phyloP scores from a whole-genome alignment of 1,140 invertebrate species.

The Hesperophylax magnus region DNA sequence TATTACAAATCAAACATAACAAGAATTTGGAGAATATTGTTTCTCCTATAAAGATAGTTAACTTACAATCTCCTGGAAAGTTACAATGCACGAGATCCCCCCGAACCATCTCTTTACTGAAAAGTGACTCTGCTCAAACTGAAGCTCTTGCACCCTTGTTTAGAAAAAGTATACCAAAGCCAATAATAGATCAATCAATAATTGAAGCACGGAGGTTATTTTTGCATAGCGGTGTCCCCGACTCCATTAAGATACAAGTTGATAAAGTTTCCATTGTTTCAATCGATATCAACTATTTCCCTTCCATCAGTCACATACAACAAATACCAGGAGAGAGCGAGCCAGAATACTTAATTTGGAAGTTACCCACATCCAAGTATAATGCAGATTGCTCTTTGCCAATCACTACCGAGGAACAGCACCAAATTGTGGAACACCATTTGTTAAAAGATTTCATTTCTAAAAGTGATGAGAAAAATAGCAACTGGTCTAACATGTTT shows the following conservation, averaged over 20 bases:
- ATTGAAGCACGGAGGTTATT: slow-evolving; percentile 74
- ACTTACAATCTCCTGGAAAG: slow-evolving; percentile 29
- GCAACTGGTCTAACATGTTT: slow-evolving; percentile 27
- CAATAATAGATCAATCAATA: slow-evolving; percentile 66
- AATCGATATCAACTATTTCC: slow-evolving; percentile 66
- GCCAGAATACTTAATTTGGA: slow-evolving; percentile 41
- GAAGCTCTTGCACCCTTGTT: slow-evolving; percentile 76
- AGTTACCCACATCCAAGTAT: slow-evolving; percentile 15
- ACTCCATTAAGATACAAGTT: slow-evolving; percentile 69
- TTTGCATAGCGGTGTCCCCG: slow-evolving; percentile 73
- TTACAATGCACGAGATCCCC: slow-evolving; percentile 31
- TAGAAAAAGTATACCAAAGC: slow-evolving; percentile 67
- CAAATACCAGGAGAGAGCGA: slow-evolving; percentile 60
- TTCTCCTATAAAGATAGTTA: slow-evolving; percentile 45
- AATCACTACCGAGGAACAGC: background rate
- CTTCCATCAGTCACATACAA: slow-evolving; percentile 70
- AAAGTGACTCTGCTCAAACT: slow-evolving; percentile 25
- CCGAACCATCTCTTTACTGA: slow-evolving; percentile 13
- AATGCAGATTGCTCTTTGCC: background rate
- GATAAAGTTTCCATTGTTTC: slow-evolving; percentile 63
- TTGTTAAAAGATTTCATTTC: background rate
- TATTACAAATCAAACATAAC: slow-evolving; percentile 35
- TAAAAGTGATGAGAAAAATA: background rate
- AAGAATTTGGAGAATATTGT: slow-evolving; percentile 16
- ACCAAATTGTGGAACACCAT: background rate